phyloP scores from a whole-genome alignment of 2,888 invertebrate genomes.

The Archips crataeganus region DNA sequence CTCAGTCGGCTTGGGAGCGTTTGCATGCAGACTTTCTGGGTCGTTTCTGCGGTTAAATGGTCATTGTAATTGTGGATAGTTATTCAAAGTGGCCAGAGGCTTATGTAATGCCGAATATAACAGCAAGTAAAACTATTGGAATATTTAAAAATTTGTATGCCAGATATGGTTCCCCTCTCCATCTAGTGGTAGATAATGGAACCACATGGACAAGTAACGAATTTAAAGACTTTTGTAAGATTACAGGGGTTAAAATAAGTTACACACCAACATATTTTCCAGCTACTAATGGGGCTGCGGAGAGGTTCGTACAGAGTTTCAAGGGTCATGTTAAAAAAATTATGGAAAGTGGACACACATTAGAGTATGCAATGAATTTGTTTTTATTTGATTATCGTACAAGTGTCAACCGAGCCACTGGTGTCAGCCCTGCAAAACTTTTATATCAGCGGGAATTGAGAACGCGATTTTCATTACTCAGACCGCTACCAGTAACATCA shows the following conservation, averaged over 20 bases:
- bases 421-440: too few species aligned
- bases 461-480: too few species aligned
- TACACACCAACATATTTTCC: conserved; percentile 15
- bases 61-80: conserved; percentile 5
- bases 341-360: too few species aligned
- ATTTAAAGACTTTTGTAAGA: conserved; percentile 15
- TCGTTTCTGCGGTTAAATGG: too few species aligned
- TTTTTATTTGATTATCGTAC: too few species aligned
- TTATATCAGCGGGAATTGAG: too few species aligned
- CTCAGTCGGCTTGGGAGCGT: too few species aligned
- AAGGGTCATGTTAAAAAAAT: not conserved
- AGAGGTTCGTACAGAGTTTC: conserved; percentile 3
- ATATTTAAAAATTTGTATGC: conserved; percentile 9
- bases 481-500: too few species aligned
- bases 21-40: too few species aligned
- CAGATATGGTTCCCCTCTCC: conserved; percentile 5
- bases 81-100: conserved; percentile 20
- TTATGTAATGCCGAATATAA: conserved; percentile 15
- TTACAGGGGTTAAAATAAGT: conserved; percentile 13
- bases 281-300: conserved; percentile 13
- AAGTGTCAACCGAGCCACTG: too few species aligned
- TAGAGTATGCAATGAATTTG: too few species aligned
- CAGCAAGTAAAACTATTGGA: conserved; percentile 4
- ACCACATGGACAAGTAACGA: conserved; percentile 23
- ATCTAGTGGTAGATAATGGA: conserved; percentile 18